These are phyloP conservation scores for Brachionus rotundiformis DNA, from an alignment of 1,140 invertebrate genomes.

Conservation along the genomic window DNA sequence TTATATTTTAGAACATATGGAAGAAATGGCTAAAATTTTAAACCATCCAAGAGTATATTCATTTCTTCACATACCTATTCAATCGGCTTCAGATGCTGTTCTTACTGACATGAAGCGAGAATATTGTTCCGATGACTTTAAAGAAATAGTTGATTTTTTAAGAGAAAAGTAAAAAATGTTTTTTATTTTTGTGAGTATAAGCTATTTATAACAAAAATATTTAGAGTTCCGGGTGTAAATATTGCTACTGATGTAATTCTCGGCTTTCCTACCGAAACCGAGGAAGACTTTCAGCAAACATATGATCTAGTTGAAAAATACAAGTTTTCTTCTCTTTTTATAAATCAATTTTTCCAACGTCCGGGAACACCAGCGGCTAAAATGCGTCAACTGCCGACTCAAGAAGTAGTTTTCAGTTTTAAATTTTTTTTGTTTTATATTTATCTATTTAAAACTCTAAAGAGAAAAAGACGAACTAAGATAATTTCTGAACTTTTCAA, in stretches of 20 bases:
- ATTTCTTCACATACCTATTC: constrained; percentile 95
- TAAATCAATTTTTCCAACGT: constrained; percentile 94
- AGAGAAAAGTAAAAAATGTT: constrained; percentile 66
- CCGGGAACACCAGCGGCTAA: constrained; percentile 91
- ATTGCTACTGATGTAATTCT: constrained; percentile 98
- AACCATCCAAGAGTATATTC: constrained; percentile 84
- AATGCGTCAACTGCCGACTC: constrained; percentile 77
- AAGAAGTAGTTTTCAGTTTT: constrained; percentile 68
- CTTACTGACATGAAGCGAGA: constrained; percentile 93
- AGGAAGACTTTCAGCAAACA: constrained; percentile 84
- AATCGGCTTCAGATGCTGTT: constrained; percentile 90
- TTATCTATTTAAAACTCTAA: constrained; percentile 28
- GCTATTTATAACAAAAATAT: too few species aligned
- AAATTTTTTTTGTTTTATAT: too few species aligned
- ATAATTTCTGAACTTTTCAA: constrained; percentile 84
- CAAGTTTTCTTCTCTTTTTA: constrained; percentile 89
- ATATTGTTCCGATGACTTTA: constrained; percentile 84
- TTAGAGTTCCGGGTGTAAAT: constrained; percentile 79
- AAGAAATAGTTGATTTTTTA: constrained; percentile 82
- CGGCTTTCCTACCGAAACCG: constrained; percentile 94
- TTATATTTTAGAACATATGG: constrained; percentile 88
- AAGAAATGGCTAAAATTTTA: constrained; percentile 84
- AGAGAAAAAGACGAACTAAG: constrained; percentile 87
- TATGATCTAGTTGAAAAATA: constrained; percentile 81
- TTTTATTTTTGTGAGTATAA: too few species aligned